These are phyloP conservation scores for Bombus superbus DNA, from an alignment of 1,140 invertebrate genomes.

Conservation along the genomic window DNA sequence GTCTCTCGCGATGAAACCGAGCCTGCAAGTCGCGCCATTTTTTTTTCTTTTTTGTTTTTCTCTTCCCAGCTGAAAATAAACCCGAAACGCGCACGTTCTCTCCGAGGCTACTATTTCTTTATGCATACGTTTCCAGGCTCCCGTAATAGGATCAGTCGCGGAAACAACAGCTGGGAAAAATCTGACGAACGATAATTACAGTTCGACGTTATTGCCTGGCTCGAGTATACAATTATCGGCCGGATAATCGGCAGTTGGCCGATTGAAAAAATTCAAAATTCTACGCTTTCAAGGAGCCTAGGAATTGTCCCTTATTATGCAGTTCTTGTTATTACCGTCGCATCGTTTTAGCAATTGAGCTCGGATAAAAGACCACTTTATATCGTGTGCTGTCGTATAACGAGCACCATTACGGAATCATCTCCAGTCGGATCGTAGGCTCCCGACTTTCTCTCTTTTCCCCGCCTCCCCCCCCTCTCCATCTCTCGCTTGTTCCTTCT, in stretches of 20 bases:
- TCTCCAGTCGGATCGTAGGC: conserved; percentile 15
- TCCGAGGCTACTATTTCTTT: neutral
- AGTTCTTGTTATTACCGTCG: conserved; percentile 43
- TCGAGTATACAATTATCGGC: conserved; percentile 19
- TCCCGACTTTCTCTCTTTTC: too few relatives aligned
- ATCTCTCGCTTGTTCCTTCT: neutral
- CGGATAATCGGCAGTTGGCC: neutral
- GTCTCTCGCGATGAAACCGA: conserved; percentile 37
- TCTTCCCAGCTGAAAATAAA: conserved; percentile 5
- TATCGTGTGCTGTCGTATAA: conserved; percentile 30
- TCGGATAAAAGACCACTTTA: conserved; percentile 39
- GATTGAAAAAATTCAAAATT: conserved; percentile 29
- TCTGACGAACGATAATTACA: conserved; percentile 14
- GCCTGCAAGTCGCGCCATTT: neutral
- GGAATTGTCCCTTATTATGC: conserved; percentile 34
- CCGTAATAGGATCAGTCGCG: neutral
- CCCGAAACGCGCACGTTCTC: neutral
- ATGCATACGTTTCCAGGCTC: conserved; percentile 11
- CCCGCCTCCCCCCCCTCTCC: neutral
- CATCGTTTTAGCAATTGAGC: conserved; percentile 25
- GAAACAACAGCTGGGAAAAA: neutral
- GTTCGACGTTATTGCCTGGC: neutral
- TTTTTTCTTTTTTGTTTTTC: neutral
- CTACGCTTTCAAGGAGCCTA: neutral
- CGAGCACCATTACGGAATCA: conserved; percentile 34